These are phyloP conservation scores for Anarrhichthys ocellatus DNA, from an alignment of 2,113 vertebrate species.

Conservation along the genomic window DNA sequence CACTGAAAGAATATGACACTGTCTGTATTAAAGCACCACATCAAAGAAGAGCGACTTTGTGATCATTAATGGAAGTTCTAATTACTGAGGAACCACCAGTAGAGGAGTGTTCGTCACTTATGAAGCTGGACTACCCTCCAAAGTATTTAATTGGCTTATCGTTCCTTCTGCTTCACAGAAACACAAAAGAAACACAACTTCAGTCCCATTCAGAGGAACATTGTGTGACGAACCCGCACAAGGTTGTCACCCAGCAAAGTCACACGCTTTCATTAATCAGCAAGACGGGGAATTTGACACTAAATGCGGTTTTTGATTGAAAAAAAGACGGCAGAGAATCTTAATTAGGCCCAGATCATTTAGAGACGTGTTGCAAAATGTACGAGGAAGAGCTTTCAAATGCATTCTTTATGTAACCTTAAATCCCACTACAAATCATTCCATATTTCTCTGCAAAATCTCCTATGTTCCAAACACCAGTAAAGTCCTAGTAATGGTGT, in stretches of 20 bases:
- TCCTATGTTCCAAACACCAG: constrained; percentile 10
- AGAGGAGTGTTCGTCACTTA: constrained; percentile 73
- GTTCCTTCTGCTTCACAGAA: constrained; percentile 48
- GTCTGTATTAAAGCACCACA: constrained; percentile 74
- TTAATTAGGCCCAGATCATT: neutral
- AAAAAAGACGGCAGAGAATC: neutral
- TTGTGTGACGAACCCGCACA: constrained; percentile 25
- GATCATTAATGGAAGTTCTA: constrained; percentile 80
- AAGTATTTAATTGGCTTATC: constrained; percentile 76
- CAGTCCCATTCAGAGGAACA: constrained; percentile 40
- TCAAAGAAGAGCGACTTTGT: constrained; percentile 75
- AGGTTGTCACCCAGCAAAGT: constrained; percentile 34
- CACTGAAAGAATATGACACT: constrained; percentile 77
- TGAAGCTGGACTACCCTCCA: constrained; percentile 66
- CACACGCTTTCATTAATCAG: constrained; percentile 29
- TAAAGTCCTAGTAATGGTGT: constrained; percentile 41
- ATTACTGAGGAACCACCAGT: constrained; percentile 77
- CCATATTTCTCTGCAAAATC: constrained; percentile 10
- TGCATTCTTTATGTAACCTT: constrained; percentile 13
- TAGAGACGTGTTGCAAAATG: constrained; percentile 1
- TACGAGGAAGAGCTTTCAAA: constrained; percentile 29
- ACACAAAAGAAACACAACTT: constrained; percentile 50
- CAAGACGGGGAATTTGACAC: constrained; percentile 6
- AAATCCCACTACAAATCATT: neutral
- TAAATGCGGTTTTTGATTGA: neutral